Percentiles rank a stretch among this genome's conserved stretches.
Conservation (phyloP, 2,113 vertebrate species). For the Serinus canaria region DNA sequence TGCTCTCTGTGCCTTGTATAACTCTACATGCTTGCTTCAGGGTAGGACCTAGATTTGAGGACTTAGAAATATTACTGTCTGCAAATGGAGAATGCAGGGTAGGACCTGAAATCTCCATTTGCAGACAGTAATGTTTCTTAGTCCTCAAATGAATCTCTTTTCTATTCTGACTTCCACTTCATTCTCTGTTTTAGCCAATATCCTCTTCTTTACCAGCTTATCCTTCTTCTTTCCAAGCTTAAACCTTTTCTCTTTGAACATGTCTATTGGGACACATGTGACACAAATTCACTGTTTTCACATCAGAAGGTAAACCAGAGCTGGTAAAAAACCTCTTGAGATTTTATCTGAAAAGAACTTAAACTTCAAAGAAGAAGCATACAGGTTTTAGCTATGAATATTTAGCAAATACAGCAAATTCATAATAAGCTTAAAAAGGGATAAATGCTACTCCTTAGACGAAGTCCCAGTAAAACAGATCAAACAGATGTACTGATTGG, state of each 20-base stretch:
- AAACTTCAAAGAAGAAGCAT: neutral
- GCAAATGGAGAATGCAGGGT: too few species aligned
- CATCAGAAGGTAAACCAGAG: neutral
- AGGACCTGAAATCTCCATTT: neutral
- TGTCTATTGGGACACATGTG: neutral
- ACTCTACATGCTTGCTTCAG: neutral
- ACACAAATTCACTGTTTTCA: neutral
- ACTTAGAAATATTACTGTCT: too few species aligned
- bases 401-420: constrained; percentile 10
- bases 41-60: neutral
- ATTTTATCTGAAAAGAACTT: neutral
- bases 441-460: neutral
- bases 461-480: neutral
- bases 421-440: neutral
- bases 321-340: neutral
- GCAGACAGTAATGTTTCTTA: neutral
- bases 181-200: neutral
- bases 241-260: neutral
- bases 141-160: neutral
- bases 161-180: neutral
- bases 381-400: neutral
- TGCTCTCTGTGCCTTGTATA: neutral
- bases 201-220: neutral
- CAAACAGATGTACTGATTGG: neutral
- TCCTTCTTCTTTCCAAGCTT: neutral